These are phyloP conservation scores for Hemitrygon akajei DNA, from an alignment of 2,797 vertebrate species.

Conservation along the genomic window DNA sequence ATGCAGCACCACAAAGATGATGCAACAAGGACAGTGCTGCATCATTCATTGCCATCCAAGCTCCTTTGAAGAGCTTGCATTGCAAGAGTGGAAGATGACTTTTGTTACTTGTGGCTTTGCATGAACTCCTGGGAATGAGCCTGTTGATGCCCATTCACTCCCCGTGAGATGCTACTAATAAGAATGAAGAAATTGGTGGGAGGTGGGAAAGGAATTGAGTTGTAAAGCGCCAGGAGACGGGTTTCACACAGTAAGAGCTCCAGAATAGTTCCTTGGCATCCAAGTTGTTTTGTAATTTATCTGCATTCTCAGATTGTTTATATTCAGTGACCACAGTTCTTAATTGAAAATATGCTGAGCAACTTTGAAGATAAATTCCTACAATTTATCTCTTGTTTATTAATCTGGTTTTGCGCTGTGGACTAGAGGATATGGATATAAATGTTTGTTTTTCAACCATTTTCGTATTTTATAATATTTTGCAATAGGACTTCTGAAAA, in stretches of 20 bases:
- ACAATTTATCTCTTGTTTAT: background rate
- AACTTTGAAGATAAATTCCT: background rate
- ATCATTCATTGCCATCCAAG: background rate
- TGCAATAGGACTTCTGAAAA: background rate
- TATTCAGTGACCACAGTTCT: background rate
- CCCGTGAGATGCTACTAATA: background rate
- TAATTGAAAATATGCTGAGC: background rate
- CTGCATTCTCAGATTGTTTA: background rate
- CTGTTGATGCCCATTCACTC: background rate
- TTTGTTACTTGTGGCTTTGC: background rate
- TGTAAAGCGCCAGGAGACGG: background rate
- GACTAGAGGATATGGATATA: background rate
- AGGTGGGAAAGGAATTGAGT: no score
- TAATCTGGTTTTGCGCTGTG: background rate
- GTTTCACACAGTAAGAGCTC: background rate
- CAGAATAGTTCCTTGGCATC: background rate
- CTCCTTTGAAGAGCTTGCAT: background rate
- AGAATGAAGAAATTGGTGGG: slow-evolving; percentile 10
- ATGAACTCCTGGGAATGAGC: background rate
- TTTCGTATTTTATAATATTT: background rate
- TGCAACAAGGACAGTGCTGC: background rate
- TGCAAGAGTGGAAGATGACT: background rate
- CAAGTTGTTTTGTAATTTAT: background rate
- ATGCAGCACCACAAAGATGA: background rate
- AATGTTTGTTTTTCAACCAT: background rate